Evolutionary conservation across 2,797 vertebrate species (phyloP), one percentile per base, ranked within the genome.

Genomic region (Centropyge bicolor): DNA sequence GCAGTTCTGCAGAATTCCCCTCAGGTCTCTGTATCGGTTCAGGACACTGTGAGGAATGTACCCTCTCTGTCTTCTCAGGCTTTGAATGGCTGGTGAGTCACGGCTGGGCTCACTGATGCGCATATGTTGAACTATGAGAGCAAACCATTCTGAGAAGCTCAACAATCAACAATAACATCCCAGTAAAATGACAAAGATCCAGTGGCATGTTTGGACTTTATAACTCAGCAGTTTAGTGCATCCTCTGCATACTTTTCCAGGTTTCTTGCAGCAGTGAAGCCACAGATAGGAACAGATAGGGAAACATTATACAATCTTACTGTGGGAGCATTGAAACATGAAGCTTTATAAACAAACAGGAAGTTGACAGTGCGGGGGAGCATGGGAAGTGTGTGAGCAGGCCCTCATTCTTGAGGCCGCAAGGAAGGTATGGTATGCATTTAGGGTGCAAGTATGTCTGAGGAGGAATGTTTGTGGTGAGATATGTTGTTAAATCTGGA

Each of bases 341-440:
- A 87, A 38, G 74, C 85, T 80, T 22, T 70, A 67, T 83, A 89
- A 92, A 92, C 88, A 92, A 92, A 92, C 91, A 93, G 91, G 92
- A 92, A 90, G 88, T 78, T 85, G 79, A 86, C 75, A 41, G 60
- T 86, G 80, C 24, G 76, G 68, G 85, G 86, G 88, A 83, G 89
- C 82, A 89, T 92, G 90, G 91, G 90, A 91, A 91, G 71, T 67
- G 70, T 70, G 46, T 81, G 74, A 89, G 87, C 74, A 64, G 72
- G 77, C 64, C 66, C 56, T 74, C 78, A 68, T 83, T 89, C 64
- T 79, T 83, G 65, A n/a, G 74, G 74, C 48, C 60, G 77, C 8
- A 27, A 78, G 74, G 89, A 89, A 79, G 81, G 84, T 86, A 87
- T 59, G 75, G 78, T 73, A 81, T 86, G 90, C 2, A 8, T 70